Evolutionary conservation across 2,888 invertebrate species (phyloP).

Genomic region (Ophioninae sp.): DNA sequence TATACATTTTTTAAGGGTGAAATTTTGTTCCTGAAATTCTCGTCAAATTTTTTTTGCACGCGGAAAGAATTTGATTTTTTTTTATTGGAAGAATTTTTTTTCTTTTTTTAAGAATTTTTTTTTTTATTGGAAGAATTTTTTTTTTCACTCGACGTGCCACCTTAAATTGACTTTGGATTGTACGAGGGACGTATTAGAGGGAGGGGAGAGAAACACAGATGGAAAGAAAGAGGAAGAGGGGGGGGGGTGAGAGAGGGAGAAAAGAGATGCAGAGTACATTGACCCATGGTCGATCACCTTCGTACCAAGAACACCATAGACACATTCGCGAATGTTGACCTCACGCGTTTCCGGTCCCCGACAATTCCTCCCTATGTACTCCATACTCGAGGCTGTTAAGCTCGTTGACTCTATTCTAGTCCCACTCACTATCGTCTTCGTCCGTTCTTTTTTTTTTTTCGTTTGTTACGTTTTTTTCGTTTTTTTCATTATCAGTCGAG

Average conservation of each 20-base stretch:
- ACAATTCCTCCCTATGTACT: slow-evolving; percentile 19
- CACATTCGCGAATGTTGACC: slow-evolving; percentile 72
- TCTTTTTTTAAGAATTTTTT: neutral
- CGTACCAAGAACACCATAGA: slow-evolving; percentile 54
- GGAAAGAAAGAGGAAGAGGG: slow-evolving; percentile 6
- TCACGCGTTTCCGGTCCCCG: slow-evolving; percentile 60
- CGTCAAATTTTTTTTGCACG: too few relatives aligned
- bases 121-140: neutral
- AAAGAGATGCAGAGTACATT: slow-evolving; percentile 41
- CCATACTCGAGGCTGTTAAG: slow-evolving; percentile 13
- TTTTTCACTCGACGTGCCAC: neutral
- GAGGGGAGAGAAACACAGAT: slow-evolving; percentile 7
- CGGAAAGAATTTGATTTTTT: too few relatives aligned
- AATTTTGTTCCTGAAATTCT: too few relatives aligned
- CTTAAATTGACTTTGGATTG: slow-evolving; percentile 5
- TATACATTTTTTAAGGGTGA: too few relatives aligned
- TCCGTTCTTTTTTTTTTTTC: neutral
- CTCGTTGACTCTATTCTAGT: slow-evolving; percentile 29
- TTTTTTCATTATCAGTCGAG: neutral
- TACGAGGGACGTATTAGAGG: neutral
- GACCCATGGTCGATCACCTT: slow-evolving; percentile 54
- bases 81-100: neutral
- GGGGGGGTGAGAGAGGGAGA: slow-evolving; percentile 3
- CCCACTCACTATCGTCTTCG: slow-evolving; percentile 10
- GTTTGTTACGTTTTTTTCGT: neutral